Base-by-base conservation (phyloP, 2,888 invertebrate species). In the Mesoligia furuncula region DNA sequence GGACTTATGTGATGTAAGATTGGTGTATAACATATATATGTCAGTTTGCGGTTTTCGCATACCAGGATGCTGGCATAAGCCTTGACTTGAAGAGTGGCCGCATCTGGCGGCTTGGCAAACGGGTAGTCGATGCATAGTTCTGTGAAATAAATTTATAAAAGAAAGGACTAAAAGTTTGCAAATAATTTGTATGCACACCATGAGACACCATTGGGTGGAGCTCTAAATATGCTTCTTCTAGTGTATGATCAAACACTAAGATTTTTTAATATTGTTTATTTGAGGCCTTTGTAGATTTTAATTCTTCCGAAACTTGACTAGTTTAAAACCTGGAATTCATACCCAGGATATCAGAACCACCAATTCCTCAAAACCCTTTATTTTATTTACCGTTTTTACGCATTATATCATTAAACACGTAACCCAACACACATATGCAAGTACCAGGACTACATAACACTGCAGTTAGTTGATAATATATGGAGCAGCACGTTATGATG, bases 381-480 rank as follows among this genome's bases (percentile, higher is more conserved):
- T 20, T 51, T 27, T 57, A 20, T 39, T 36, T 1, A 31, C 57
- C 27, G 0, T 24, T 1, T 59, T 36, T 4, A 57, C 17, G 6
- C 57, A 39, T 77, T 20, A 13, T 15, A 31, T 68, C 17, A 74
- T 5, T 62, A 75, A 1, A 7, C 13, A 51, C 39, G 31, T 79
- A 51, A 42, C 13, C 20, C 51, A 54, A 54, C 42, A 42, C n/a
- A 17, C 0, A 17, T 51, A 15, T 59, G 3, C 27, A 67, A 45
- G 70, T 72, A 84, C 86, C n/a, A 84, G 83, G 57, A 59, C n/a
- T 42, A n/a, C 72, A 83, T 71, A 77, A 42, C 45, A 57, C 24
- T 45, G 84, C 71, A 83, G 86, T 66, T 69, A 83, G 57, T 69
- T 68, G 57, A 64, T 84, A 79, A 84, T 79, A 79, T 77, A 81